Evolutionary conservation across 2,113 vertebrate genomes (phyloP).

Genomic region (Mixornis gularis): DNA sequence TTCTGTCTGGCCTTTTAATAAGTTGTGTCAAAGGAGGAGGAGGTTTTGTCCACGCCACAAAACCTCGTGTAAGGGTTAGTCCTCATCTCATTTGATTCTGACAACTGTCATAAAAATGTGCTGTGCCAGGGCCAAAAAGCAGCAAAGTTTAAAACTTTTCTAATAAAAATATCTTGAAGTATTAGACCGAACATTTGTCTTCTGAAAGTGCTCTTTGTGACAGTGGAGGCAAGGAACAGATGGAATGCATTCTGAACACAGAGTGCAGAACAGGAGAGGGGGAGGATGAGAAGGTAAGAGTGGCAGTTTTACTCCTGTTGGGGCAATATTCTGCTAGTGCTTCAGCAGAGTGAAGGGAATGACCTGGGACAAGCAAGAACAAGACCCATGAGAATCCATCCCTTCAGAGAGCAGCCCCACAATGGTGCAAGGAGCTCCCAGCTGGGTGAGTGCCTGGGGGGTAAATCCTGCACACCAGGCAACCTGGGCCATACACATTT

Average conservation of each 20-base stretch:
- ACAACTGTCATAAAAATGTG: not conserved
- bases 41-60: not conserved
- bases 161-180: not conserved
- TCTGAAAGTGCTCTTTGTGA: not conserved
- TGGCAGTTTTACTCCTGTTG: not conserved
- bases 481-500: not conserved
- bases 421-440: not conserved
- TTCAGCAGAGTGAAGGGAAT: not conserved
- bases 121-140: not conserved
- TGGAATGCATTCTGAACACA: not conserved
- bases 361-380: not conserved
- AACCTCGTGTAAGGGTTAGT: not conserved
- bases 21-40: not conserved
- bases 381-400: not conserved
- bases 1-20: slow-evolving; percentile 6
- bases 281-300: not conserved
- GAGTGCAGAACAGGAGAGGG: not conserved
- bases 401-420: not conserved
- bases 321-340: not conserved
- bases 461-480: not conserved
- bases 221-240: not conserved
- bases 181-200: not conserved
- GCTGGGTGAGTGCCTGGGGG: not conserved
- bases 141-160: not conserved
- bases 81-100: not conserved